phyloP scores from a whole-genome alignment of 2,888 invertebrate species.

The Luperina nickerlii region DNA sequence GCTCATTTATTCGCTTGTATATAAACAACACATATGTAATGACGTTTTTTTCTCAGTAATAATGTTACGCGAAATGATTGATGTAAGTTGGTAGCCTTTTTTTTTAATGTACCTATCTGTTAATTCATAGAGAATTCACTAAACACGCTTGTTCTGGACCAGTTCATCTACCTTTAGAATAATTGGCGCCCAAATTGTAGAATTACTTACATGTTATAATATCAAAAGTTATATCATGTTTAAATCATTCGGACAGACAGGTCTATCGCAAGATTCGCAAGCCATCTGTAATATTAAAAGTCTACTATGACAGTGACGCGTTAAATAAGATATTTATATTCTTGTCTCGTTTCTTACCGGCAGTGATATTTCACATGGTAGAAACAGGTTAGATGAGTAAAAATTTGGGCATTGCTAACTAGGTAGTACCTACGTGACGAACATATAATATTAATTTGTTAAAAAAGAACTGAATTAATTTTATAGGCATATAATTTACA shows the following conservation, averaged over 20 bases:
- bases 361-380: slow-evolving; percentile 18
- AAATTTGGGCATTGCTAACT: slow-evolving; percentile 14
- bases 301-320: background rate
- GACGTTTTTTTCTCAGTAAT: slow-evolving; percentile 54
- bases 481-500: background rate
- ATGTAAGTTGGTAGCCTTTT: slow-evolving; percentile 37
- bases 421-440: background rate
- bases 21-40: slow-evolving; percentile 64
- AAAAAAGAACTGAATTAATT: background rate
- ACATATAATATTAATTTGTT: background rate
- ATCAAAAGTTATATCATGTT: background rate
- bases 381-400: background rate
- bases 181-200: background rate
- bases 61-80: slow-evolving; percentile 52
- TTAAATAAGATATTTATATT: slow-evolving; percentile 31
- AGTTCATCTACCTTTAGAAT: background rate
- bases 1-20: slow-evolving; percentile 64
- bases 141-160: background rate
- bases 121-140: slow-evolving; percentile 24
- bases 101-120: background rate
- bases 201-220: background rate
- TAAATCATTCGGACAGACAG: slow-evolving; percentile 3
- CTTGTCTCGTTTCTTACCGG: slow-evolving; percentile 8
- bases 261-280: background rate
- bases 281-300: slow-evolving; percentile 11